A percentile compares a stretch with the other conserved stretches of the same genome.
Evolutionary conservation across 2,797 vertebrate genomes (phyloP).

Genomic region (Pipistrellus pipistrellus): DNA sequence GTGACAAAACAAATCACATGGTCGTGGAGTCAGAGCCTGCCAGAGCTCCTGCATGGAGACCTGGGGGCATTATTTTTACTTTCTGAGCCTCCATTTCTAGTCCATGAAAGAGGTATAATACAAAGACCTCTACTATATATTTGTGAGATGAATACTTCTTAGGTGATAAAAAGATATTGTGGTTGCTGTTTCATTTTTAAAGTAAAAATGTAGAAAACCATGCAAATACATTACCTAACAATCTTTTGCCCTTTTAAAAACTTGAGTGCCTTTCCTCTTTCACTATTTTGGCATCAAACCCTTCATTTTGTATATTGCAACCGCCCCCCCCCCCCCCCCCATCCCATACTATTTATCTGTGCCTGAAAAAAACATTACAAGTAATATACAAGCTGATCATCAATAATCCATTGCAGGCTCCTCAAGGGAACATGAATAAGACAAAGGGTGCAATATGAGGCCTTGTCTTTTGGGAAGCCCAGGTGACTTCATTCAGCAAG

Average conservation of each 20-base stretch:
- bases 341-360: not conserved
- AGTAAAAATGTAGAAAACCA: not conserved
- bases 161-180: not conserved
- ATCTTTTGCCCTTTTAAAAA: not conserved
- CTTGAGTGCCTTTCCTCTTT: not conserved
- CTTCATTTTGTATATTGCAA: not conserved
- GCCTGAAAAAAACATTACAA: not conserved
- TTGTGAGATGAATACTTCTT: not conserved
- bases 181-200: not conserved
- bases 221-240: not conserved
- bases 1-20: not conserved
- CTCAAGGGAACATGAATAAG: not conserved
- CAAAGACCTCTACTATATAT: not conserved
- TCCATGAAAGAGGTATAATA: not conserved
- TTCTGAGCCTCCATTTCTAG: not conserved
- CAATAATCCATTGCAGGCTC: not conserved
- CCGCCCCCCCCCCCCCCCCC: rapidly evolving
- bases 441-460: not conserved
- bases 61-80: not conserved
- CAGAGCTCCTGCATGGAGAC: not conserved
- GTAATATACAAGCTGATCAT: not conserved
- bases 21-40: not conserved
- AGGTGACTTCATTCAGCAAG: not conserved
- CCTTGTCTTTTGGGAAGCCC: not conserved
- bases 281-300: not conserved